Evolutionary conservation across 2,797 vertebrate species (phyloP).

Genomic region (Sebastes reedi): DNA sequence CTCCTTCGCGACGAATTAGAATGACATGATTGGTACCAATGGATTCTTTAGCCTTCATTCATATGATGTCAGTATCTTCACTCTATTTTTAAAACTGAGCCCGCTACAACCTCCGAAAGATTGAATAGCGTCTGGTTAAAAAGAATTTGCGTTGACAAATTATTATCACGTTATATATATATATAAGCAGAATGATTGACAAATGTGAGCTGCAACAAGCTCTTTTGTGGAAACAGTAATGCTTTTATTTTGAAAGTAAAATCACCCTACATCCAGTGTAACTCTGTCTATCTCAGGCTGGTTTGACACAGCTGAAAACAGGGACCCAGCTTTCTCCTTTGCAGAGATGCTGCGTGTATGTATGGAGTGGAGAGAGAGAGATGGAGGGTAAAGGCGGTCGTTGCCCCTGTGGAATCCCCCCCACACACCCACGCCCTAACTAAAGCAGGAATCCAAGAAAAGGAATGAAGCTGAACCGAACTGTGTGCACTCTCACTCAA

Average conservation of each 20-base stretch:
- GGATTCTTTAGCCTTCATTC: no score
- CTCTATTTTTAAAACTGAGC: no score
- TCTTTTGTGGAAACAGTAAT: background rate
- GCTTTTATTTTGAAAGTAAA: conserved; percentile 72
- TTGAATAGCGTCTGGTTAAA: no score
- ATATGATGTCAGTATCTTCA: no score
- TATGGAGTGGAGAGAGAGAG: conserved; percentile 23
- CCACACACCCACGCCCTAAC: background rate
- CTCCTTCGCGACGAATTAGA: no score
- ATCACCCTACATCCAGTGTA: conserved; percentile 30
- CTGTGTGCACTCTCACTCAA: conserved; percentile 14
- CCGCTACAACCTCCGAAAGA: no score
- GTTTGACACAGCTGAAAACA: conserved; percentile 37
- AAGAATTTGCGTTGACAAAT: no score
- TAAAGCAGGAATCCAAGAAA: conserved; percentile 18
- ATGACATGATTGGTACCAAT: no score
- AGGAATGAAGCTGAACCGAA: conserved; percentile 8
- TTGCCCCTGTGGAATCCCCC: background rate
- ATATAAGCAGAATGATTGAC: background rate
- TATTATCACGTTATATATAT: no score
- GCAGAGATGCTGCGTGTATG: conserved; percentile 51
- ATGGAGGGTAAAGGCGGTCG: background rate
- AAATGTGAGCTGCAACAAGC: background rate
- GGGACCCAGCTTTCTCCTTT: conserved; percentile 44
- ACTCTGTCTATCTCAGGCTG: conserved; percentile 19